Conservation (phyloP, 2,113 vertebrate genomes). For the Sylvietta virens region DNA sequence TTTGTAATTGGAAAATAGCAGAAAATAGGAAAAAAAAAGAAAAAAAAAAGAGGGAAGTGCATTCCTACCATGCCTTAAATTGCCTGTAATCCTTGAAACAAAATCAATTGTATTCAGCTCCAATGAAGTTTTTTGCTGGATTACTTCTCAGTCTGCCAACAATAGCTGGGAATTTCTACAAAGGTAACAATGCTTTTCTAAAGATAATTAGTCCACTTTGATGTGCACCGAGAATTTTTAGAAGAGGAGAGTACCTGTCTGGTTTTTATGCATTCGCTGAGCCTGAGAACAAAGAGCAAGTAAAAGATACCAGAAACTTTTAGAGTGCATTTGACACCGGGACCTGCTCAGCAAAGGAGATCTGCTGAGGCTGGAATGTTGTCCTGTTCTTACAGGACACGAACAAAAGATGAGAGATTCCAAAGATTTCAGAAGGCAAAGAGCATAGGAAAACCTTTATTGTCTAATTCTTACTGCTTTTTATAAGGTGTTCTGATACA, state of each 20-base stretch:
- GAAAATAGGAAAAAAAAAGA: neutral
- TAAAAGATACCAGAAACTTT: neutral
- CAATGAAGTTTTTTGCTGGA: neutral
- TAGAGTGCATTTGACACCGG: neutral
- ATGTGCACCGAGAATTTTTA: neutral
- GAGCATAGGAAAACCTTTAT: no score
- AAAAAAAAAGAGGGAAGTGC: neutral
- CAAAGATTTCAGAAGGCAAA: no score
- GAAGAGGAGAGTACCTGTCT: neutral
- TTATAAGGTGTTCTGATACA: no score
- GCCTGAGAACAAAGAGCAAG: neutral
- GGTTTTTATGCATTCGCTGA: neutral
- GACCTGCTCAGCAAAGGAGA: neutral
- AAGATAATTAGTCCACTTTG: neutral
- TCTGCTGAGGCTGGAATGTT: neutral
- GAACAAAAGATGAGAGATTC: no score
- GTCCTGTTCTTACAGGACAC: no score
- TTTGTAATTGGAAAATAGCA: conserved; percentile 24
- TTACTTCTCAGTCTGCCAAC: neutral
- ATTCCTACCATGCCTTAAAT: neutral
- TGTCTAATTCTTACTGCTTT: no score
- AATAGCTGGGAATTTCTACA: neutral
- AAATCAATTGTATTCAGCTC: neutral
- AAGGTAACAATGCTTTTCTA: neutral
- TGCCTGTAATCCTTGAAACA: conserved; percentile 7